Evolutionary conservation across 2,888 invertebrate genomes (phyloP).

Genomic region (Chrysopilus asiliformis): DNA sequence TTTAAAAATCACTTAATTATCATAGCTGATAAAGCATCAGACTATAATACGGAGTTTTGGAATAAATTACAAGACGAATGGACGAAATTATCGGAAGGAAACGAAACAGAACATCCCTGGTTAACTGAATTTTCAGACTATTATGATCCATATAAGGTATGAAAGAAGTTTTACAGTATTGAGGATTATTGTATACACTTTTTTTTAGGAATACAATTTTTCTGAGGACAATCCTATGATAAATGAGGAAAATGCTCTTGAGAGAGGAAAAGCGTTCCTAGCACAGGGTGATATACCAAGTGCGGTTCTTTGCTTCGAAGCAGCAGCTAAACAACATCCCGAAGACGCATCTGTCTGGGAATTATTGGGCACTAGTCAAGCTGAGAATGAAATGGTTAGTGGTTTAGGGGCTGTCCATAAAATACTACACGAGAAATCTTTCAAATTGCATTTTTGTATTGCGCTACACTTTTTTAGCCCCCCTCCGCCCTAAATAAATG

Average conservation of each 20-base stretch:
- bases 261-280: slow-evolving; percentile 72
- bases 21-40: slow-evolving; percentile 42
- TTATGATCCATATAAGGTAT: slow-evolving; percentile 48
- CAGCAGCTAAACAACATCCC: slow-evolving; percentile 74
- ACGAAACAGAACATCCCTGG: slow-evolving; percentile 53
- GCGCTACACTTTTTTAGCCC: no score
- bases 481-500: no score
- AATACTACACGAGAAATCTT: no score
- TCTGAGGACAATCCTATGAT: slow-evolving; percentile 76
- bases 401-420: no score
- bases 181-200: slow-evolving; percentile 13
- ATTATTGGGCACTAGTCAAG: slow-evolving; percentile 78
- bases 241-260: slow-evolving; percentile 62
- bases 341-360: slow-evolving; percentile 76
- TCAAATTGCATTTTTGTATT: no score
- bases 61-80: slow-evolving; percentile 58
- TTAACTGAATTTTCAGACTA: slow-evolving; percentile 50
- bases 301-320: slow-evolving; percentile 93
- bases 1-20: no score
- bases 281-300: slow-evolving; percentile 84
- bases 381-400: slow-evolving; percentile 79
- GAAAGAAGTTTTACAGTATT: slow-evolving; percentile 9
- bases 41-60: slow-evolving; percentile 50
- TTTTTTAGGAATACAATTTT: slow-evolving; percentile 59
- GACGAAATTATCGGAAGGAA: slow-evolving; percentile 54